Evolutionary conservation across 2,797 vertebrate species (phyloP).

Genomic region (Pseudomugil tenellus): DNA sequence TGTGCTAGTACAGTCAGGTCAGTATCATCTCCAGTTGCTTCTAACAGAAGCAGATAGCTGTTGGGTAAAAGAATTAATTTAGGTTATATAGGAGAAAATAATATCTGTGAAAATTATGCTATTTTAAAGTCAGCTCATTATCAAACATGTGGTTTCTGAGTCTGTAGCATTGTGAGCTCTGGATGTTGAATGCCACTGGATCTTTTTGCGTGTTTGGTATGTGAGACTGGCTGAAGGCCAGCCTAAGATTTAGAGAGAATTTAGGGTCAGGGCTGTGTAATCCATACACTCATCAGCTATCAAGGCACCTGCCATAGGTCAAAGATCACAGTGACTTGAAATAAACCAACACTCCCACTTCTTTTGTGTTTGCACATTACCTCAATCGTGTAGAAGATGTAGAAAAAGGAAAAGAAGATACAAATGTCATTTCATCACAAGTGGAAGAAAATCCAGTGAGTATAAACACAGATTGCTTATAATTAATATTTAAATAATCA

Average conservation of each 20-base stretch:
- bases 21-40: conserved; percentile 39
- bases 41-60: not conserved
- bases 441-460: conserved; percentile 58
- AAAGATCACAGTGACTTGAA: conserved; percentile 34
- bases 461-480: conserved; percentile 2
- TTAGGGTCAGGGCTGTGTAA: conserved; percentile 28
- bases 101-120: not conserved
- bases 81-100: not conserved
- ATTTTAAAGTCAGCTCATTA: not conserved
- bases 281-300: conserved; percentile 18
- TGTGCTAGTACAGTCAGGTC: conserved; percentile 65
- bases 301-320: conserved; percentile 16
- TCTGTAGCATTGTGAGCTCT: not conserved
- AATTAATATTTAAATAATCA: not conserved
- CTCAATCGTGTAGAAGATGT: conserved; percentile 32
- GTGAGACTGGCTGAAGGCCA: conserved; percentile 11
- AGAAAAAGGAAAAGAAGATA: conserved; percentile 26
- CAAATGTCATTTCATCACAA: conserved; percentile 25
- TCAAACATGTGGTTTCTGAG: conserved; percentile 10
- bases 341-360: conserved; percentile 24
- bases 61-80: not conserved
- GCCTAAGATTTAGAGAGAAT: conserved; percentile 11
- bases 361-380: conserved; percentile 27
- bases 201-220: conserved; percentile 11
- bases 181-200: not conserved